Base-by-base conservation (phyloP, 2,113 vertebrate genomes). In the Leptobrachium ailaonicum region DNA sequence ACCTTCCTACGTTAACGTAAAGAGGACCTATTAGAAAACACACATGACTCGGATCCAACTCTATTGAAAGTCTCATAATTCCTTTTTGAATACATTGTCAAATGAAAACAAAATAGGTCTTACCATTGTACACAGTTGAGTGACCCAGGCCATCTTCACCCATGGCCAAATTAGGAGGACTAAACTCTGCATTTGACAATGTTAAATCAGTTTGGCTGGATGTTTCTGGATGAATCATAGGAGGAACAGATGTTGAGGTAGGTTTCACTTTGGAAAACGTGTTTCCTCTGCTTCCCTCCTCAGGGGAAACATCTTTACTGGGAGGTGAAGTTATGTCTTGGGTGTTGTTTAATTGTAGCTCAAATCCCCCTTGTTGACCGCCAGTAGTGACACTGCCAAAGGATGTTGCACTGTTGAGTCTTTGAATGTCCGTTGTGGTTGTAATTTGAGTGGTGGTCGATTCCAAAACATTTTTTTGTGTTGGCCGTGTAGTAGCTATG, bases 81-180 rank as follows among this genome's bases (percentile, higher is more conserved):
- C 20, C 0, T 32, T 32, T 32, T 32, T 32, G 20, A 32, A 32
- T 32, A 32, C 20, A 32, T 32, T 32, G 20, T 32, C 20, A 32
- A 32, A 12, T 60, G 10, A 60, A 14, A 60, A 60, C 10, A 60
- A 7, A 60, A 60, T 60, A 7, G 32, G 1, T 42, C 96, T 96
- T 89, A 96, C 97, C 95, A 87, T 87, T 87, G 44, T 88, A 75
- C 4, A 85, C 71, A 84, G 88, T 89, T 83, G 83, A 83, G 43
- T 82, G 80, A 43, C 86, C 71, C 0, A 90, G 85, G 75, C 92
- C 88, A 1, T 92, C 92, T 79, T 92, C 76, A 0, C 90, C 88
- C 41, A 92, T 90, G 73, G 90, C 90, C 0, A 88, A 66, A 1
- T 79, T 88, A 82, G 85, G 84, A 4, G 73, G n/a, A n/a, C n/a